Conservation (phyloP, 2,113 vertebrate species). For the Pagrus major region DNA sequence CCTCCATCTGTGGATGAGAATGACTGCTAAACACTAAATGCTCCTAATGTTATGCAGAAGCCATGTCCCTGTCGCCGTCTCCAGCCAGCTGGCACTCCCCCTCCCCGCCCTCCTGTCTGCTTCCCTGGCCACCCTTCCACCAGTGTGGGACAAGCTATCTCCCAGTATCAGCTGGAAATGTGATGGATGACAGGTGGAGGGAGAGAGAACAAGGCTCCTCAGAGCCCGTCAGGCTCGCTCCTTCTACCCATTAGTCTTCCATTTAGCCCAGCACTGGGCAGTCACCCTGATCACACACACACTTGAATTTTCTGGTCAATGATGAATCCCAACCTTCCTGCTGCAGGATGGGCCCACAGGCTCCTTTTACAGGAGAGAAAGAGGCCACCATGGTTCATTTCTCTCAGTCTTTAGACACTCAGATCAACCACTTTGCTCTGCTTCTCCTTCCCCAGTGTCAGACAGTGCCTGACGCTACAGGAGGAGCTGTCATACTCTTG, state of each 20-base stretch:
- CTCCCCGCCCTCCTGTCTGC: slow-evolving; percentile 5
- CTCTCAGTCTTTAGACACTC: slow-evolving; percentile 65
- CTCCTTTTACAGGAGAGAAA: slow-evolving; percentile 57
- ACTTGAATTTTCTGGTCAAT: slow-evolving; percentile 77
- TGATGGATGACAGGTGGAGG: slow-evolving; percentile 80
- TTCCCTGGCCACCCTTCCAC: slow-evolving; percentile 31
- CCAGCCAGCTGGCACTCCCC: slow-evolving; percentile 34
- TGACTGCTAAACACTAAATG: slow-evolving; percentile 31
- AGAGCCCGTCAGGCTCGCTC: slow-evolving; percentile 80
- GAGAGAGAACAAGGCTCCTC: slow-evolving; percentile 77
- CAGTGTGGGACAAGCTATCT: slow-evolving; percentile 77
- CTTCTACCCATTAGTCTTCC: slow-evolving; percentile 80
- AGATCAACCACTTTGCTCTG: slow-evolving; percentile 56
- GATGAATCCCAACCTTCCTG: slow-evolving; percentile 67
- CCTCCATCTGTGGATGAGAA: slow-evolving; percentile 36
- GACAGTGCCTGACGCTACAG: slow-evolving; percentile 49
- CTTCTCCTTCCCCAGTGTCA: slow-evolving; percentile 56
- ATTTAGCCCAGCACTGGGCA: slow-evolving; percentile 71
- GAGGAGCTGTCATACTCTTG: slow-evolving; percentile 60
- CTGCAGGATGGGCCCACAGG: slow-evolving; percentile 49
- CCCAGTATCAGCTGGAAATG: slow-evolving; percentile 75
- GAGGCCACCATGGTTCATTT: slow-evolving; percentile 66
- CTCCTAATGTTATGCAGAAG: slow-evolving; percentile 38
- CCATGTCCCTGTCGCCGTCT: slow-evolving; percentile 42
- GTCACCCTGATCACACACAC: slow-evolving; percentile 75